Percentiles rank a stretch among this genome's conserved stretches.
These are phyloP conservation scores for Diplodus puntazzo DNA, from an alignment of 2,797 vertebrate species.

Conservation along the genomic window DNA sequence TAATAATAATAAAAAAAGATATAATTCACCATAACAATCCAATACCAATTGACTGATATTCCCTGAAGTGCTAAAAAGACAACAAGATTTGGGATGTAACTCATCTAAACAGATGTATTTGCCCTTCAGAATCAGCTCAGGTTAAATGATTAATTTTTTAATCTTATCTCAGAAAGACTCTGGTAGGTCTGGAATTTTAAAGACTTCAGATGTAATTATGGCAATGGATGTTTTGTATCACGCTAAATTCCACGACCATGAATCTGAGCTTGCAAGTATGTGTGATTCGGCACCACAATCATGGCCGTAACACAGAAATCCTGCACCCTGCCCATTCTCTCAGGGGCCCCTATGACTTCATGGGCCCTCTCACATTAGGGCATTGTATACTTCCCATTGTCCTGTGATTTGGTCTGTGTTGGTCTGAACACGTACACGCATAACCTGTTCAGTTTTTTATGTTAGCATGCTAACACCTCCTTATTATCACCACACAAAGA, in stretches of 20 bases:
- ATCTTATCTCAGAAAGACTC: no score
- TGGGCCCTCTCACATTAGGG: no score
- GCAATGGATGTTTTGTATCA: not conserved
- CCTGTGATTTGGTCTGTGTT: not conserved
- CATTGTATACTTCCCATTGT: no score
- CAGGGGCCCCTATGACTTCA: no score
- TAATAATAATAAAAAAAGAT: not conserved
- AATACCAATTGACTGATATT: not conserved
- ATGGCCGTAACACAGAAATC: no score
- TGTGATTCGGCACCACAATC: no score
- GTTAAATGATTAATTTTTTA: not conserved
- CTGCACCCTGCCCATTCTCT: no score
- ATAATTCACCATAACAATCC: not conserved
- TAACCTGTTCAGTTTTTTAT: not conserved
- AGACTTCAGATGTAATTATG: not conserved
- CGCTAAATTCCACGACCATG: no score
- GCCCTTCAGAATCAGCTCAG: not conserved
- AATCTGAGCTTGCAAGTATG: not conserved
- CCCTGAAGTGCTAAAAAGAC: not conserved
- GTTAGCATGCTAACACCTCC: not conserved
- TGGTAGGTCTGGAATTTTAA: not conserved
- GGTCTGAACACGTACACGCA: not conserved
- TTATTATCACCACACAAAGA: not conserved
- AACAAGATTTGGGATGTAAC: not conserved
- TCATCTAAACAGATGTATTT: not conserved